Evolutionary conservation across 2,888 invertebrate genomes (phyloP), one percentile per base, ranked within the genome.

Genomic region (Nipponacmea schrenckii): DNA sequence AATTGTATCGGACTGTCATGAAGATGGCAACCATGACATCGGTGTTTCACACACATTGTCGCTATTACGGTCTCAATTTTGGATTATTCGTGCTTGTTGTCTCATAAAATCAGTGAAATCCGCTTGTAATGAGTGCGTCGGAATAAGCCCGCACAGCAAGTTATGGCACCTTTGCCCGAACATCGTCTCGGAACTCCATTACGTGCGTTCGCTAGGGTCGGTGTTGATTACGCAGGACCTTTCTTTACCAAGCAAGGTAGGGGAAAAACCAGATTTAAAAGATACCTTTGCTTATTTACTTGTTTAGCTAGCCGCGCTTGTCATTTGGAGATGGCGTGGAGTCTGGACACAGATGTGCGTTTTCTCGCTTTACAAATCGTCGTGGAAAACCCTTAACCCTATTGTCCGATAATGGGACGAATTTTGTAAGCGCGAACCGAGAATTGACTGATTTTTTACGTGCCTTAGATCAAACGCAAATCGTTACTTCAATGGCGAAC

Each of bases 361-460:
- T 31, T 31, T 31, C 31, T 31, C 31, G 31, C 24, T 71, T 71
- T 63, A 64, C 45, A 45, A 26, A n/a, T 14, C 62, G 67, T n/a
- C 71, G 79, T 3, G 77, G 77, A 14, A 20, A 48, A 14, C 74
- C 72, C 0, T 26, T 7, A 24, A 26, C 46, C 8, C 64, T 78
- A 24, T 78, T 68, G 62, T 69, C 70, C 4, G 77, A 80, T 44
- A 77, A 78, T 65, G 77, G 68, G 0, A 78, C 73, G 0, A 79
- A 77, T 39, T 80, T 82, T 64, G 68, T 77, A 7, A 77, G 78
- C 2, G 74, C 73, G 3, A 56, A 73, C 20, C 48, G 48, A 3
- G 76, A 79, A 31, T 26, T 78, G 17, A 50, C 65, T 46, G 69
- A 48, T 26, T 62, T 68, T 2, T 15, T 77, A 4, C 20, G 62